Conservation (phyloP, 2,888 invertebrate genomes). For the Chalcosyrphus nemorum region DNA sequence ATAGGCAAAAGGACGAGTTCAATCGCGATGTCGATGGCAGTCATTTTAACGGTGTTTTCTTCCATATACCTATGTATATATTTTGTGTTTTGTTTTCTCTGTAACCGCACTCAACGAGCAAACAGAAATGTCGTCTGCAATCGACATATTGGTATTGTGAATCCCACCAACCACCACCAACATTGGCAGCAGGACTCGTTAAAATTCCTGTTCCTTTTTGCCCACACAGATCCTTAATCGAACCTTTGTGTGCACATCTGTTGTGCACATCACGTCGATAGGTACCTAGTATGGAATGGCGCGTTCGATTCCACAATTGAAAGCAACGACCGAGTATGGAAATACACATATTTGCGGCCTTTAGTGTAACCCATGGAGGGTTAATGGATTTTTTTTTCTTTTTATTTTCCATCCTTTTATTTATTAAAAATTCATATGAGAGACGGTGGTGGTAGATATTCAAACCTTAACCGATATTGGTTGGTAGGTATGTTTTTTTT, state of each 20-base stretch:
- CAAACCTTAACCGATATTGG: not conserved
- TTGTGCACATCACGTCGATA: conserved; percentile 36
- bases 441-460: not conserved
- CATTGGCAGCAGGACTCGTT: not conserved
- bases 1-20: not conserved
- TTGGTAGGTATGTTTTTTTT: not conserved
- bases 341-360: conserved; percentile 2
- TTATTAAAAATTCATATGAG: conserved; percentile 42
- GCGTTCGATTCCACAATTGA: conserved; percentile 37
- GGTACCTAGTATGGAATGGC: no score
- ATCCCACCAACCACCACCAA: not conserved
- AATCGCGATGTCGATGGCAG: not conserved
- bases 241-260: conserved; percentile 59
- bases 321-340: conserved; percentile 25
- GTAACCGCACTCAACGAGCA: not conserved
- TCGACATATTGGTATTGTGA: conserved; percentile 20
- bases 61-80: no score
- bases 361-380: conserved; percentile 14
- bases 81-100: not conserved
- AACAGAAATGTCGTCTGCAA: conserved; percentile 23
- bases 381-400: conserved; percentile 44
- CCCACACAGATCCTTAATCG: conserved; percentile 13
- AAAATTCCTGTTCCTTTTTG: not conserved
- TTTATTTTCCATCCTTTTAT: not conserved
- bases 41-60: not conserved